Conservation (phyloP, 1,140 invertebrate genomes). For the Heterodera schachtii region DNA sequence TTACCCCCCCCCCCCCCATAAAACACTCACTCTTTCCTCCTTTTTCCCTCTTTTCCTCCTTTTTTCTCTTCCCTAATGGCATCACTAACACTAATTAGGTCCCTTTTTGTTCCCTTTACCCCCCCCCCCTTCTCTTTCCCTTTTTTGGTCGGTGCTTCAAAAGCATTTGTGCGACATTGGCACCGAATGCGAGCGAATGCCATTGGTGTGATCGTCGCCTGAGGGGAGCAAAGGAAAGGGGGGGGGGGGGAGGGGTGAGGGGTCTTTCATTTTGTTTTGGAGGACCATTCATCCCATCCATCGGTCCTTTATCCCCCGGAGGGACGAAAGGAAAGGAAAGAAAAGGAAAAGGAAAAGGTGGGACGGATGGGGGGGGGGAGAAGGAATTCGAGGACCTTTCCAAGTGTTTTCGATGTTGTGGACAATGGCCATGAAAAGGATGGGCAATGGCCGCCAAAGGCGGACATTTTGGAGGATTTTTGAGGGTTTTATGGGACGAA, state of each 20-base stretch:
- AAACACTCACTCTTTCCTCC: no score
- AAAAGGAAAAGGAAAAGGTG: no score
- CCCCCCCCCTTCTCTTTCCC: background rate
- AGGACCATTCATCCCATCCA: background rate
- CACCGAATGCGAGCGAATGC: background rate
- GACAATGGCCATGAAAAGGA: background rate
- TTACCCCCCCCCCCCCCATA: no score
- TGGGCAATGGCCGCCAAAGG: slow-evolving; percentile 3
- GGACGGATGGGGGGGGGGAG: background rate
- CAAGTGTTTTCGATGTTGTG: slow-evolving; percentile 1
- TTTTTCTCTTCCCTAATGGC: background rate
- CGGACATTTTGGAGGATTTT: background rate
- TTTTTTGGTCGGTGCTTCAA: background rate
- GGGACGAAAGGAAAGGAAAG: background rate
- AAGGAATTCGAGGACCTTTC: background rate
- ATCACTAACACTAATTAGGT: background rate
- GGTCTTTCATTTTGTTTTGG: background rate
- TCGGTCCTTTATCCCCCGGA: background rate
- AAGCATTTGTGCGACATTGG: background rate
- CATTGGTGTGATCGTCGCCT: background rate
- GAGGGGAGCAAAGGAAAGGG: background rate
- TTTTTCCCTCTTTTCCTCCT: no score
- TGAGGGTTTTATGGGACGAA: background rate
- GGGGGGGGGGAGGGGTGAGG: no score
- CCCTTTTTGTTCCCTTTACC: no score